Base-by-base conservation (phyloP, 2,113 vertebrate species). In the Halichoerus grypus region DNA sequence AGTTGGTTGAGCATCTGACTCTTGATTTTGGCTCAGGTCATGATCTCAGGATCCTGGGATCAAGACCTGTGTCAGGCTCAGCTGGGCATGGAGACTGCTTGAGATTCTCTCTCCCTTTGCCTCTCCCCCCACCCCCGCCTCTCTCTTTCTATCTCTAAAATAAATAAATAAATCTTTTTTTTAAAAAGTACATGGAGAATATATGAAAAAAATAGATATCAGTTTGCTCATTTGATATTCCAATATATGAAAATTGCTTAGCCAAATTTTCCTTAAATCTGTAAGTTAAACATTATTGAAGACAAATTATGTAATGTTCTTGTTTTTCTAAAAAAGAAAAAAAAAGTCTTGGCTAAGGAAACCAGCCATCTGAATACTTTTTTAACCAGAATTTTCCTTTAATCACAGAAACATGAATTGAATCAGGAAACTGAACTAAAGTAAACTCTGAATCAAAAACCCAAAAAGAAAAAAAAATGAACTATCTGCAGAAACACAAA, bases 401-500 rank as follows among this genome's bases (percentile, higher is more conserved):
- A 63, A 67, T 67, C 61, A 83, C 36, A 96, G 91, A 93, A 82
- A 67, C 42, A 42, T 55, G 59, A 91, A 65, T 91, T 76, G 42
- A 97, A 76, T 57, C 39, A 42, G 88, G 74, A 92, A 89, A 36
- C 57, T 95, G 86, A 97, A 95, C 84, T 59, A 53, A 89, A 63
- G 53, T 89, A 77, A 97, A 77, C 53, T 14, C 46, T 76, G 86
- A 95, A 95, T 91, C 72, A 93, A 95, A 94, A 96, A 74, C 55
- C 42, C 87, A 92, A 53, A 87, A 77, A 31, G 2, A 76, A 31
- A 46, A 76, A 76, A 49, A 49, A 53, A 65, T 61, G 67, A 84
- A 82, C 88, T 89, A 13, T 82, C 91, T 95, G 57, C 69, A 96
- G 74, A 88, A 93, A 93, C 76, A 95, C 51, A 88, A 76, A 71